Percentiles rank a stretch among this genome's conserved stretches.
Conservation (phyloP, 2,797 vertebrate species). For the Harpia harpyja region DNA sequence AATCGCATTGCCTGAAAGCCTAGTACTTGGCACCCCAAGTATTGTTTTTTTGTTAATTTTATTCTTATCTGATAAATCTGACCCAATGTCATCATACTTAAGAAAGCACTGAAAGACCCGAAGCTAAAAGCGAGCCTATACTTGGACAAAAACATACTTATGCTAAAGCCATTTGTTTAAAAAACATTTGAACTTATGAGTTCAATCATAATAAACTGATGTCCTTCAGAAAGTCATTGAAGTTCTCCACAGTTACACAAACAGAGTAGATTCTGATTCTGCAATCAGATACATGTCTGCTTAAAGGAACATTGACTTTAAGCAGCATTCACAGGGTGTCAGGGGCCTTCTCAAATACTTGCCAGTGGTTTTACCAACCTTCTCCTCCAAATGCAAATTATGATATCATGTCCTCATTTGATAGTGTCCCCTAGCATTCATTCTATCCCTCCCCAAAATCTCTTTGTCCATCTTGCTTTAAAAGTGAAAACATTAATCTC, state of each 20-base stretch:
- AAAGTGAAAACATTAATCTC: neutral
- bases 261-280: neutral
- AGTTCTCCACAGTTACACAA: neutral
- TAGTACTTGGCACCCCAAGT: neutral
- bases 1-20: neutral
- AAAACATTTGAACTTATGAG: conserved; percentile 32
- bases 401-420: neutral
- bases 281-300: neutral
- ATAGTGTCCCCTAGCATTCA: neutral
- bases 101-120: neutral
- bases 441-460: neutral
- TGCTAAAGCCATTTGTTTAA: conserved; percentile 25
- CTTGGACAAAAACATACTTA: conserved; percentile 29
- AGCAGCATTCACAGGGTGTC: neutral
- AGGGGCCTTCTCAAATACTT: neutral
- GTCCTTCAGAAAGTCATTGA: conserved; percentile 38
- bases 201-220: conserved; percentile 23
- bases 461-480: neutral
- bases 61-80: conserved; percentile 47
- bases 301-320: neutral
- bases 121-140: neutral
- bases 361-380: neutral
- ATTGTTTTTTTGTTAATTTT: conserved; percentile 41
- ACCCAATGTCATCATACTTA: conserved; percentile 2
- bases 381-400: neutral